Percentiles rank a stretch among this genome's conserved stretches.
Evolutionary conservation across 2,888 invertebrate species (phyloP).

Genomic region (Drosophila subsilvestris): DNA sequence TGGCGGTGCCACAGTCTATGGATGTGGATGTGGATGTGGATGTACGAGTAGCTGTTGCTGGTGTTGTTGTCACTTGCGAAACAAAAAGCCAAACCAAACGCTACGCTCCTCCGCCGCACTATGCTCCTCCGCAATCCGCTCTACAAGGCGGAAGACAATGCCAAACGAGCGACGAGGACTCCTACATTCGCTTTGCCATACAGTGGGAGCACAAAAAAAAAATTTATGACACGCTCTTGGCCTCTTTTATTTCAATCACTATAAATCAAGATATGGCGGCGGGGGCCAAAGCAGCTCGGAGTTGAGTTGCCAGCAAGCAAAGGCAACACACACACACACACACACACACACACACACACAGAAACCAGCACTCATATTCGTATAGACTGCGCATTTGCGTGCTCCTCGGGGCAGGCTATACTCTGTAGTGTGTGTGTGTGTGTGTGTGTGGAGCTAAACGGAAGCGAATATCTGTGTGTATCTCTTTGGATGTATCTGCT

Average conservation of each 20-base stretch:
- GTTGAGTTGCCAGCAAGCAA: slow-evolving; percentile 8
- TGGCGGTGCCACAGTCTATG: neutral
- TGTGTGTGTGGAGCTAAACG: slow-evolving; percentile 56
- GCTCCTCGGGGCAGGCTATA: slow-evolving; percentile 42
- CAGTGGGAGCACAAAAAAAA: slow-evolving; percentile 65
- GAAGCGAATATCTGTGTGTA: slow-evolving; percentile 62
- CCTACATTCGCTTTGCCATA: slow-evolving; percentile 23
- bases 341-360: slow-evolving; percentile 22
- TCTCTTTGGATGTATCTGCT: slow-evolving; percentile 41
- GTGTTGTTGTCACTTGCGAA: slow-evolving; percentile 61
- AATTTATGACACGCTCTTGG: slow-evolving; percentile 79
- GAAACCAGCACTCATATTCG: slow-evolving; percentile 30
- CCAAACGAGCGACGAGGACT: slow-evolving; percentile 64
- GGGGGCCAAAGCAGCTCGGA: slow-evolving; percentile 23
- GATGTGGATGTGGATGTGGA: neutral
- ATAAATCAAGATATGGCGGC: slow-evolving; percentile 79
- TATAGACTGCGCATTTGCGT: slow-evolving; percentile 69
- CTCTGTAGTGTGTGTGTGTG: slow-evolving; percentile 20
- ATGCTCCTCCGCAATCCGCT: slow-evolving; percentile 18
- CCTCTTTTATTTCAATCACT: slow-evolving; percentile 81
- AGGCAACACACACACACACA: slow-evolving; percentile 48
- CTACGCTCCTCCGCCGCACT: neutral
- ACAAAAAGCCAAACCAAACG: slow-evolving; percentile 60
- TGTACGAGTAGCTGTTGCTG: slow-evolving; percentile 2
- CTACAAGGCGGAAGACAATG: slow-evolving; percentile 71